Conservation (phyloP, 1,140 invertebrate genomes). For the Papilio helenus region DNA sequence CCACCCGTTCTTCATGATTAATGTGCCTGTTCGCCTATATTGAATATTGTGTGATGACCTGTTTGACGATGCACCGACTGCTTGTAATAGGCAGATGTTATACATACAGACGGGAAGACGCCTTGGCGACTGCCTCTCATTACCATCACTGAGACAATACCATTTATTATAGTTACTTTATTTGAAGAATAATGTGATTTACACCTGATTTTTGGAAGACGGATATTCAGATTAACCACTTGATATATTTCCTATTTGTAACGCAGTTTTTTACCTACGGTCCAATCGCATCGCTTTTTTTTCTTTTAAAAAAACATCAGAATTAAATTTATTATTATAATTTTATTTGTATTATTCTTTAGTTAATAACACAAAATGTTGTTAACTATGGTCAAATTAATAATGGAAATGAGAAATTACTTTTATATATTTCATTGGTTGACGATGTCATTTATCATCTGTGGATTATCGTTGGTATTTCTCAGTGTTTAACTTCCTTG, state of each 20-base stretch:
- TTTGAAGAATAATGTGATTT: constrained; percentile 29
- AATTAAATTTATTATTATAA: too few species aligned
- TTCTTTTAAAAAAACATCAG: neutral
- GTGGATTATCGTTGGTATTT: too few species aligned
- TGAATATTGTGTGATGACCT: constrained; percentile 71
- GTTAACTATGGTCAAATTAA: too few species aligned
- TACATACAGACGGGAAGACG: constrained; percentile 51
- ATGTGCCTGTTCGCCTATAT: constrained; percentile 63
- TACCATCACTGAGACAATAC: constrained; percentile 37
- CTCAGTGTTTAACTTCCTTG: too few species aligned
- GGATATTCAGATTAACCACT: constrained; percentile 32
- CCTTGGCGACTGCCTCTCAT: constrained; percentile 61
- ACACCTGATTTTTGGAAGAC: constrained; percentile 33
- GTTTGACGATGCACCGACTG: constrained; percentile 75
- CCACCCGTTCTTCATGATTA: constrained; percentile 63
- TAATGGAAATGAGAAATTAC: too few species aligned
- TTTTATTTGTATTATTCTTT: too few species aligned
- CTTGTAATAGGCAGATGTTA: constrained; percentile 73
- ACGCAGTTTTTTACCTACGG: neutral
- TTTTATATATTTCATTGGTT: too few species aligned
- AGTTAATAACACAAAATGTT: too few species aligned
- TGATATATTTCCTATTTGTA: constrained; percentile 8
- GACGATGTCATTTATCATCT: too few species aligned
- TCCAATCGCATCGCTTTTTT: neutral
- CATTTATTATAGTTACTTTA: constrained; percentile 31